phyloP scores from a whole-genome alignment of 2,113 vertebrate species.

The Heterotilapia buettikoferi region DNA sequence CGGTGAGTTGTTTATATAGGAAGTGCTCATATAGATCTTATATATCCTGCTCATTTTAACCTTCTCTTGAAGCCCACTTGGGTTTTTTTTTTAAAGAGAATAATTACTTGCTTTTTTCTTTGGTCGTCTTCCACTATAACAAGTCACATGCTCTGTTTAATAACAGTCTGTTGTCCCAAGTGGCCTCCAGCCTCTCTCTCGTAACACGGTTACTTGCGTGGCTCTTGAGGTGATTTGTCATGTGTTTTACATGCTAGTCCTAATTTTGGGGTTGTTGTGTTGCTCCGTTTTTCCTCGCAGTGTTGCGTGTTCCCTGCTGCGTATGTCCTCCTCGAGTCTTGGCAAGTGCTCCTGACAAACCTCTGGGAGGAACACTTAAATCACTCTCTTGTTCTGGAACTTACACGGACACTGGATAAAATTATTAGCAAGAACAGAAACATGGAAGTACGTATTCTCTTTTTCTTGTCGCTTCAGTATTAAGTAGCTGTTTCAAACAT shows the following conservation, averaged over 20 bases:
- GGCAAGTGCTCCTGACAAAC: conserved; percentile 58
- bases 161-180: neutral
- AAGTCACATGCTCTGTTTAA: neutral
- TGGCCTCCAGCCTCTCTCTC: neutral
- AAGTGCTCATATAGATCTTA: neutral
- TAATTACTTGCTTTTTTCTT: neutral
- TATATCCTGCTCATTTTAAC: neutral
- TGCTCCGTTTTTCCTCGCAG: conserved; percentile 33
- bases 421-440: conserved; percentile 52
- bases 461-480: neutral
- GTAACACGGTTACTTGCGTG: neutral
- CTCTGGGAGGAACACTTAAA: conserved; percentile 66
- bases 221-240: neutral
- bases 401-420: conserved; percentile 51
- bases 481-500: neutral
- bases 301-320: conserved; percentile 72
- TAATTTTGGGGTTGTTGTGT: neutral
- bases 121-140: neutral
- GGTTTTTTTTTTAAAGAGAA: rapidly evolving
- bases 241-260: neutral
- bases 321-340: conserved; percentile 63
- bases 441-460: conserved; percentile 19
- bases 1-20: conserved; percentile 53
- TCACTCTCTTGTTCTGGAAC: conserved; percentile 48
- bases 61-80: neutral